A percentile compares a stretch with the other conserved stretches of the same genome.
phyloP scores from a whole-genome alignment of 1,140 invertebrate species.

The Bombus affinis region DNA sequence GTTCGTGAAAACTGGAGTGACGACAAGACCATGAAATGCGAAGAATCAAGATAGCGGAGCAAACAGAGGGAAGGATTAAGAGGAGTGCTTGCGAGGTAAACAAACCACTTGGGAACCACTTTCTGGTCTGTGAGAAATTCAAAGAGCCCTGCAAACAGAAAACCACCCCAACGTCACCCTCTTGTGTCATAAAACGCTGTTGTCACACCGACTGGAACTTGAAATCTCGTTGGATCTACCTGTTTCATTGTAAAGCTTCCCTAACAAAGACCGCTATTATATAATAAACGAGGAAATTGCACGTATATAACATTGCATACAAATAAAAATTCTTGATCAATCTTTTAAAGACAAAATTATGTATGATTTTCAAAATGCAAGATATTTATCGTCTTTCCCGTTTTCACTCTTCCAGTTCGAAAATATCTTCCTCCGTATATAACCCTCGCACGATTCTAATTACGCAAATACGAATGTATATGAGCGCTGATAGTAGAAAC shows the following conservation, averaged over 20 bases:
- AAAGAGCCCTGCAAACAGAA: conserved; percentile 47
- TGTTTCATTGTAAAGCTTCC: neutral
- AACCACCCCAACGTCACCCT: conserved; percentile 21
- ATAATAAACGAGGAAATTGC: neutral
- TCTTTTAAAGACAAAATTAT: neutral
- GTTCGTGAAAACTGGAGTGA: neutral
- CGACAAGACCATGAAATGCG: conserved; percentile 4
- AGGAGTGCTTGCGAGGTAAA: conserved; percentile 59
- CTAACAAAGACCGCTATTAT: neutral
- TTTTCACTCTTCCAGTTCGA: neutral
- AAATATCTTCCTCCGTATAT: neutral
- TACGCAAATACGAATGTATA: conserved; percentile 5
- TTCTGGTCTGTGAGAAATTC: conserved; percentile 54
- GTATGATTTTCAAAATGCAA: neutral
- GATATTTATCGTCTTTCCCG: no score
- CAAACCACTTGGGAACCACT: conserved; percentile 35
- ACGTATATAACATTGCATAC: no score
- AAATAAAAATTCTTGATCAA: neutral
- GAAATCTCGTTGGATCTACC: conserved; percentile 39
- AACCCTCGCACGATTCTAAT: neutral
- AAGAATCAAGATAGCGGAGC: conserved; percentile 50
- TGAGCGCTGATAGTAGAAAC: neutral
- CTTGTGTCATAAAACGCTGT: conserved; percentile 31
- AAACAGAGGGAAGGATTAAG: conserved; percentile 63
- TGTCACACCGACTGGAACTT: neutral